These are phyloP conservation scores for Ethmia dodecea DNA, from an alignment of 2,888 invertebrate species.

Conservation along the genomic window DNA sequence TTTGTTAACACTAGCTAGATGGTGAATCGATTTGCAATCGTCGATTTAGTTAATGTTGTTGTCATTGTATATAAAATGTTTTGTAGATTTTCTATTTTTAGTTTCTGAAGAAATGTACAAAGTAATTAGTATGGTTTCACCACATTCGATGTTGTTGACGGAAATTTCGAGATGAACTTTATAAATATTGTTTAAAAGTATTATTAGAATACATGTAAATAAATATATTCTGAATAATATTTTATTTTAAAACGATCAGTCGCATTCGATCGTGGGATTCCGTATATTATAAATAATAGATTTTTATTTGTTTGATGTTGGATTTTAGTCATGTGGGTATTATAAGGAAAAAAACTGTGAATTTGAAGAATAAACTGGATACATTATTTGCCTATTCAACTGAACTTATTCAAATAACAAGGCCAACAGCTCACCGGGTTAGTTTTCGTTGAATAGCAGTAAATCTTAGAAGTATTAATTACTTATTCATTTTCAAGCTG, in stretches of 20 bases:
- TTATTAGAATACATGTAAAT: constrained; percentile 72
- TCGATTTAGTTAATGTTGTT: constrained; percentile 67
- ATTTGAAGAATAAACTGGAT: not conserved
- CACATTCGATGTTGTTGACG: constrained; percentile 46
- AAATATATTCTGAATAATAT: constrained; percentile 54
- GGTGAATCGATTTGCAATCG: constrained; percentile 39
- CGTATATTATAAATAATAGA: constrained; percentile 20
- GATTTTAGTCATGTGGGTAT: constrained; percentile 31
- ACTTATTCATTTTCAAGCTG: no score
- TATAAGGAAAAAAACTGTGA: constrained; percentile 2
- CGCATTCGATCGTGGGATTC: constrained; percentile 23
- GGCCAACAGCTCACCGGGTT: no score
- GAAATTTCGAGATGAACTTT: constrained; percentile 48
- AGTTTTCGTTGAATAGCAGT: no score
- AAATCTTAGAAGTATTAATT: no score
- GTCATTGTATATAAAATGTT: constrained; percentile 69
- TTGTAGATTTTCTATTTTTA: constrained; percentile 74
- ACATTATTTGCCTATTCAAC: no score
- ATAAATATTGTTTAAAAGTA: constrained; percentile 76
- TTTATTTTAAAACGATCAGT: constrained; percentile 17
- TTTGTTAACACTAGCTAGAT: constrained; percentile 44
- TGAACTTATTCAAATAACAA: no score
- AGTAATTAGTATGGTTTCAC: constrained; percentile 60
- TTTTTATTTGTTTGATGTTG: constrained; percentile 26
- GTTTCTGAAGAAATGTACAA: constrained; percentile 69